A percentile compares a stretch with the other conserved stretches of the same genome.
These are phyloP conservation scores for Stenodema calcarata DNA, from an alignment of 2,888 invertebrate species.

Conservation along the genomic window DNA sequence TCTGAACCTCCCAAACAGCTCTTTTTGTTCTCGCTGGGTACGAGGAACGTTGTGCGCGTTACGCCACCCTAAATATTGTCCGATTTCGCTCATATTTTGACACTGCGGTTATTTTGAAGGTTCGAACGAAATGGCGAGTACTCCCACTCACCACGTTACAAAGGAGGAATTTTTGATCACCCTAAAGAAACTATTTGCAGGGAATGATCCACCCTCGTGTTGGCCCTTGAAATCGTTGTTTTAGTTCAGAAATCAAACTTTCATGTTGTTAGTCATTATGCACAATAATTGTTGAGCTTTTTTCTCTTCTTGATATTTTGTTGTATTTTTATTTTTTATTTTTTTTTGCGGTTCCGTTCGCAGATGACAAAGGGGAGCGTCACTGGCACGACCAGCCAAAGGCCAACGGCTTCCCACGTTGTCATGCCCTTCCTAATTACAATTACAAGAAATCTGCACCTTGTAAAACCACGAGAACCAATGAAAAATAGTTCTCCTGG, in stretches of 20 bases:
- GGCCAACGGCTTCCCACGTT: conserved; percentile 51
- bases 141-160: too few species aligned
- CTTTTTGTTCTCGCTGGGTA: too few species aligned
- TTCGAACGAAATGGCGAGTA: too few species aligned
- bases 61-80: too few species aligned
- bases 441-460: conserved; percentile 43
- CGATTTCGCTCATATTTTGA: too few species aligned
- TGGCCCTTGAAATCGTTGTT: background rate
- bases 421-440: conserved; percentile 53
- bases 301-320: background rate
- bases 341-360: conserved; percentile 58
- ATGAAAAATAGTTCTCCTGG: conserved; percentile 33
- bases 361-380: conserved; percentile 55
- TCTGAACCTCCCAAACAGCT: too few species aligned
- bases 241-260: conserved; percentile 1
- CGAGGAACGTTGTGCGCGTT: too few species aligned
- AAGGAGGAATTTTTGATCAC: too few species aligned
- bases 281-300: background rate
- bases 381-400: conserved; percentile 52
- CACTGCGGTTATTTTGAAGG: too few species aligned
- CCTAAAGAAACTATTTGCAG: too few species aligned
- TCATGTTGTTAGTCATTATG: background rate
- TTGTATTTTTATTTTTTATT: conserved; percentile 47
- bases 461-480: conserved; percentile 38
- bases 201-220: too few species aligned